phyloP scores from a whole-genome alignment of 2,888 invertebrate species.

The Drosophila rellima region DNA sequence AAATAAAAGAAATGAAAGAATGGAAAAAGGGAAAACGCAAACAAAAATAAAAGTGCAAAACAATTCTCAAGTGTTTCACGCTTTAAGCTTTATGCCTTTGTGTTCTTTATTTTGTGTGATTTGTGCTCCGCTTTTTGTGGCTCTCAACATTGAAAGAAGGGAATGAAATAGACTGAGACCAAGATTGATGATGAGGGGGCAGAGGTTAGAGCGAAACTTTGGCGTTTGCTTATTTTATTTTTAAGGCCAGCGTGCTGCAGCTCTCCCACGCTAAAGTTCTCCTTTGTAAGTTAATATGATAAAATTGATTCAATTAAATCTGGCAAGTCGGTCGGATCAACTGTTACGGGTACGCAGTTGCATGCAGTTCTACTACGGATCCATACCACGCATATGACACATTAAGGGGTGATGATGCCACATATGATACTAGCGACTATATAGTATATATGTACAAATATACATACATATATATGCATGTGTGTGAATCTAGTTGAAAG shows the following conservation, averaged over 20 bases:
- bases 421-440: background rate
- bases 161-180: constrained; percentile 6
- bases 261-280: constrained; percentile 61
- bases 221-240: constrained; percentile 29
- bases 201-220: background rate
- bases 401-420: constrained; percentile 24
- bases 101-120: constrained; percentile 53
- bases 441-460: background rate
- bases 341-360: constrained; percentile 11
- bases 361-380: constrained; percentile 20
- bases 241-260: constrained; percentile 38
- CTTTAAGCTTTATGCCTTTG: constrained; percentile 74
- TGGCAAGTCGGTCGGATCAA: constrained; percentile 26
- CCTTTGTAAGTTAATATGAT: constrained; percentile 67
- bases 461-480: background rate
- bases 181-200: background rate
- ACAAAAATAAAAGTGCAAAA: constrained; percentile 69
- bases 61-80: constrained; percentile 79
- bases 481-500: constrained; percentile 15
- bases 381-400: constrained; percentile 6
- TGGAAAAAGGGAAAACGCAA: constrained; percentile 38
- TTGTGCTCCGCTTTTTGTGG: constrained; percentile 31
- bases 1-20: constrained; percentile 19
- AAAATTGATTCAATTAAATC: constrained; percentile 70
- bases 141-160: constrained; percentile 26